These are phyloP conservation scores for Peromyscus leucopus DNA, from an alignment of 2,113 vertebrate genomes.

Conservation along the genomic window DNA sequence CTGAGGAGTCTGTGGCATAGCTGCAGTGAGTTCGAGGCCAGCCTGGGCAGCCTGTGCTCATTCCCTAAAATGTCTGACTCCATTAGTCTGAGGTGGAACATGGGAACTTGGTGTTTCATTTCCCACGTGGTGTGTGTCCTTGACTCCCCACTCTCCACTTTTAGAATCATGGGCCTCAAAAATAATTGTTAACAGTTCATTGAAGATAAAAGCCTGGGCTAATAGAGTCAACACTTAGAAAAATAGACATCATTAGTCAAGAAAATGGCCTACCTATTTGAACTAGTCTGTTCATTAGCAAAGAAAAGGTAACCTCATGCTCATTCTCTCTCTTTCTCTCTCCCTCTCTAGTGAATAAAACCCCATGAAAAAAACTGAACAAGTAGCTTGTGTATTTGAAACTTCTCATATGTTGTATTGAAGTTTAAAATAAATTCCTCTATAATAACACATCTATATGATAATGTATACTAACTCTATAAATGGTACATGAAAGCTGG, in stretches of 20 bases:
- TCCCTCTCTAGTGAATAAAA: neutral
- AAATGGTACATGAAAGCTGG: neutral
- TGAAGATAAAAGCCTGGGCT: neutral
- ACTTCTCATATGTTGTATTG: neutral
- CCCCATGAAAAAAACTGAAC: too few relatives aligned
- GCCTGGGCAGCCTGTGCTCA: too few relatives aligned
- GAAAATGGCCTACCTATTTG: neutral
- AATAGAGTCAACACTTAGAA: neutral
- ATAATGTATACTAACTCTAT: neutral
- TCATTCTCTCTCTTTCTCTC: neutral
- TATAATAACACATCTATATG: neutral
- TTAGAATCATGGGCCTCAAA: neutral
- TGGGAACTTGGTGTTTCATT: neutral
- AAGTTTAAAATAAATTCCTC: neutral
- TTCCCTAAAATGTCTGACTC: neutral
- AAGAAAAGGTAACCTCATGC: neutral
- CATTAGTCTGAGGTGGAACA: neutral
- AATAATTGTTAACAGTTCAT: neutral
- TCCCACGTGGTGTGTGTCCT: neutral
- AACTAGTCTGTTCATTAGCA: neutral
- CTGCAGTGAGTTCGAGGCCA: neutral
- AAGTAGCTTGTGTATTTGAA: constrained; percentile 6
- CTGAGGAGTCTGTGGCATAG: neutral
- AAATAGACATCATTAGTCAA: neutral
- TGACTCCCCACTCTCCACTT: neutral